Evolutionary conservation across 1,140 invertebrate genomes (phyloP).

Genomic region (Drosophila suzukii): DNA sequence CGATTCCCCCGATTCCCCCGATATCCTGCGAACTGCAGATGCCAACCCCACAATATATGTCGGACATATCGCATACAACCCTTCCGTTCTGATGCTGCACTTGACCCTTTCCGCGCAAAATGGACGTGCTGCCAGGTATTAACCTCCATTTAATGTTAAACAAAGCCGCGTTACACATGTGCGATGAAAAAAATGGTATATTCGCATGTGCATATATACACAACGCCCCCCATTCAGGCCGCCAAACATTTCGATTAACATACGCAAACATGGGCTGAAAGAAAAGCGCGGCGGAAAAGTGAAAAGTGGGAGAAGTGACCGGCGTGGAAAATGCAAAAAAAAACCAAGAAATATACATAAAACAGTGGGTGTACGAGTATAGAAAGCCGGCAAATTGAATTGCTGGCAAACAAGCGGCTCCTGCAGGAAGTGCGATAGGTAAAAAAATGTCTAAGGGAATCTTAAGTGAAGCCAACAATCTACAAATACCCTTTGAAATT

Average conservation of each 20-base stretch:
- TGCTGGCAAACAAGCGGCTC: constrained; percentile 63
- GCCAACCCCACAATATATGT: constrained; percentile 8
- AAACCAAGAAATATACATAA: constrained; percentile 10
- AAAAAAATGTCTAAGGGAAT: constrained; percentile 17
- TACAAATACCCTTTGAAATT: neutral
- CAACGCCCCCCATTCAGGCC: constrained; percentile 48
- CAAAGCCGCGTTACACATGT: constrained; percentile 76
- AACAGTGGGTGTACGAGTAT: constrained; percentile 6
- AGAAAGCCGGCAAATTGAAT: constrained; percentile 67
- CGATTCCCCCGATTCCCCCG: no score
- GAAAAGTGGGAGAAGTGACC: constrained; percentile 6
- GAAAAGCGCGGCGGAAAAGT: constrained; percentile 12
- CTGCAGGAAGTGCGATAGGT: constrained; percentile 35
- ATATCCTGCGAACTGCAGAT: neutral
- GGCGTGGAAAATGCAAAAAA: constrained; percentile 7
- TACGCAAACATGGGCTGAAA: constrained; percentile 62
- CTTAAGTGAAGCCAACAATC: neutral
- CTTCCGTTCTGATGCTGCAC: constrained; percentile 51
- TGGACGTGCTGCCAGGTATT: constrained; percentile 81
- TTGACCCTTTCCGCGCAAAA: constrained; percentile 20
- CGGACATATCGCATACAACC: constrained; percentile 13
- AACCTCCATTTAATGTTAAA: constrained; percentile 83
- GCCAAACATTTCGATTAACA: constrained; percentile 81
- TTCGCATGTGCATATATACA: constrained; percentile 9
- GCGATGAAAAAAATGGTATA: constrained; percentile 3